Base-by-base conservation (phyloP, 2,888 invertebrate genomes). In the Coleophora flavipennella region DNA sequence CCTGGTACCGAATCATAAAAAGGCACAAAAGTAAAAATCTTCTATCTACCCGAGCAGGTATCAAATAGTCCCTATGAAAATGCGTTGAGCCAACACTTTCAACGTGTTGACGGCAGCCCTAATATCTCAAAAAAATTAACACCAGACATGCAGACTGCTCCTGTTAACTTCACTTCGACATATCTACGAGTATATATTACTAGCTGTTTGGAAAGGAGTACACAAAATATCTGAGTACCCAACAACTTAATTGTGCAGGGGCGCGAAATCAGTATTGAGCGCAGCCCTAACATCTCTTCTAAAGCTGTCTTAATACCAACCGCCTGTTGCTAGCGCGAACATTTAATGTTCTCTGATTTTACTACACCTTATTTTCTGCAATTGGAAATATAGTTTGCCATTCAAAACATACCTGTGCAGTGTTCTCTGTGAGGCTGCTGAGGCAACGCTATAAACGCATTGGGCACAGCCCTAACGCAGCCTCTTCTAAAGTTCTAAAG, bases 281-380 rank as follows among this genome's bases (percentile, higher is more conserved):
- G 96, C 91, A 32, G 91, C 91, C 50, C 94, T 89, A 11, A 96
- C 87, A 62, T 96, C 95, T 11, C 92, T 69, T 8, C 91, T 85
- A 32, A 96, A 96, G 56, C 92, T 92, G 59, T 96, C 96, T 61
- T 95, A 95, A 61, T 92, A 94, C 69, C 94, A 92, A 0, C 94
- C 95, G 8, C 93, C 94, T 0, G 94, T 95, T 0, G 95, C 95
- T 12, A 94, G 86, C 0, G 94, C 90, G 78, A 95, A 96, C 31
- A 96, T n/a, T n/a, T n/a, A n/a, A n/a, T n/a, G n/a, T n/a, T n/a
- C n/a, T n/a, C n/a, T n/a, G n/a, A n/a, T n/a, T n/a, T n/a, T n/a
- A n/a, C n/a, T n/a, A n/a, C n/a, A n/a, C n/a, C n/a, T n/a, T n/a
- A n/a, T n/a, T n/a, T n/a, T n/a, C n/a, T n/a, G n/a, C n/a, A n/a